Evolutionary conservation across 2,113 vertebrate genomes (phyloP).

Genomic region (Plestiodon gilberti): DNA sequence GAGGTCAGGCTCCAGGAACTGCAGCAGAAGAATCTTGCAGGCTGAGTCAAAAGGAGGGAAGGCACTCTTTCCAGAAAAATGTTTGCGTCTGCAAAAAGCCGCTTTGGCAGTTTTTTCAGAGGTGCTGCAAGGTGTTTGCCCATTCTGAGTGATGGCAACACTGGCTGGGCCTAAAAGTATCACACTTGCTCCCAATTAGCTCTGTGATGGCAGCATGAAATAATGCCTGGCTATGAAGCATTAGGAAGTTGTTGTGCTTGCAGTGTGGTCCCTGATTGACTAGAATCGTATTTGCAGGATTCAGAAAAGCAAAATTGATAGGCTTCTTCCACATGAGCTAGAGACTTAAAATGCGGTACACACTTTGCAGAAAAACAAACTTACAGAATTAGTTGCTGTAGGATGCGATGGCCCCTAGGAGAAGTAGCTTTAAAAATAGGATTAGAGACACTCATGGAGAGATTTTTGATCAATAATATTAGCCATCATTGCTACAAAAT

Average conservation of each 20-base stretch:
- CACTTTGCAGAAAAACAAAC: background rate
- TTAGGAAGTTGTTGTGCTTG: no score
- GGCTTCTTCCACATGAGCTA: background rate
- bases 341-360: no score
- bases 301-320: background rate
- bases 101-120: no score
- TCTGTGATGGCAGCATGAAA: background rate
- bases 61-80: no score
- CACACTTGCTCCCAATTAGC: background rate
- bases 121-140: no score
- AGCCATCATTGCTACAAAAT: background rate
- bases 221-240: no score
- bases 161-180: no score
- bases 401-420: background rate
- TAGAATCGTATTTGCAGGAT: background rate
- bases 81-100: no score
- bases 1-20: background rate
- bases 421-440: no score
- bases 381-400: background rate
- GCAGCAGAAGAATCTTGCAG: background rate
- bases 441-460: background rate
- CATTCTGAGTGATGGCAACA: background rate
- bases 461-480: background rate
- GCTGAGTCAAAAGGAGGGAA: background rate
- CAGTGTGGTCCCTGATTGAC: background rate